phyloP scores from a whole-genome alignment of 2,113 vertebrate species.

The Cochlearius cochlearius region DNA sequence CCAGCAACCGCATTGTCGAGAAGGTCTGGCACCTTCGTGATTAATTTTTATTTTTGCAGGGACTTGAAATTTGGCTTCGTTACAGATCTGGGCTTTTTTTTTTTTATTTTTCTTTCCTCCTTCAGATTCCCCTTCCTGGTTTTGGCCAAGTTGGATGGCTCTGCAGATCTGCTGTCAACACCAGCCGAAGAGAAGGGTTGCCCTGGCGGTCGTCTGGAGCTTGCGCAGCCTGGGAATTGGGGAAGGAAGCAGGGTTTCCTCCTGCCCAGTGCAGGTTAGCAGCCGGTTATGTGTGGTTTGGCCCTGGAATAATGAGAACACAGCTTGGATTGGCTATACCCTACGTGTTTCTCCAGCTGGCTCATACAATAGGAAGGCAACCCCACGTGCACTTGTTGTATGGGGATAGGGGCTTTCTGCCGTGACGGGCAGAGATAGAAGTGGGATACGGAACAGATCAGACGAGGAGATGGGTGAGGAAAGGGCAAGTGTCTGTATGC shows the following conservation, averaged over 20 bases:
- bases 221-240: background rate
- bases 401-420: background rate
- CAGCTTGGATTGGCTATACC: background rate
- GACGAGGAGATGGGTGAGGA: background rate
- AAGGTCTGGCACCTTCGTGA: background rate
- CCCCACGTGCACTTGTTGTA: accelerated
- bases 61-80: background rate
- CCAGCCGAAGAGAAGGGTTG: background rate
- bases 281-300: background rate
- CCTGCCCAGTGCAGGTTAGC: background rate
- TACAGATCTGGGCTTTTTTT: background rate
- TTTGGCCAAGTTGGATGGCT: background rate
- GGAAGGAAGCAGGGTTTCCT: background rate
- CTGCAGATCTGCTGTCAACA: background rate
- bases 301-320: background rate
- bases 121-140: background rate
- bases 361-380: accelerated
- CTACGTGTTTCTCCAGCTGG: background rate
- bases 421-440: background rate
- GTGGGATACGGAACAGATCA: background rate
- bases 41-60: background rate
- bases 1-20: background rate
- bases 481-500: accelerated
- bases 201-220: background rate
- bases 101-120: background rate